Conservation (phyloP, 2,888 invertebrate species). For the Brenthis hecate region DNA sequence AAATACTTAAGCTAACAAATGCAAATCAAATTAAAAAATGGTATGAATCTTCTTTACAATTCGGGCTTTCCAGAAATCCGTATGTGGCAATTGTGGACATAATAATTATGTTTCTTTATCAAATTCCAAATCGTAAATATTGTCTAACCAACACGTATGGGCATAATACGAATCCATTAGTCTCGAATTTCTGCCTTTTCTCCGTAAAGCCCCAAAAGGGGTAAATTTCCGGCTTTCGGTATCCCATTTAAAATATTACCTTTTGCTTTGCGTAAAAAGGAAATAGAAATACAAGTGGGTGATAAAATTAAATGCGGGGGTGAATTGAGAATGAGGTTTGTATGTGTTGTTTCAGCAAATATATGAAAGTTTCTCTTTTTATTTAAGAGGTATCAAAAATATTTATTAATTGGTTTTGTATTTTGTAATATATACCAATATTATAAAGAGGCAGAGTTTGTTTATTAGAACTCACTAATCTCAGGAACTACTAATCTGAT, state of each 20-base stretch:
- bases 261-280: conserved; percentile 13
- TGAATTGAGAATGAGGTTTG: background rate
- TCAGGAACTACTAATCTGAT: too few relatives aligned
- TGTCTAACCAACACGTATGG: conserved; percentile 6
- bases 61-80: background rate
- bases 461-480: too few relatives aligned
- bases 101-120: conserved; percentile 13
- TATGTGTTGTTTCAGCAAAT: background rate
- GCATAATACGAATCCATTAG: conserved; percentile 17
- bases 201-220: conserved; percentile 22
- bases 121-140: conserved; percentile 25
- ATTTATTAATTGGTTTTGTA: too few relatives aligned
- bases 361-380: background rate
- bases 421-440: too few relatives aligned
- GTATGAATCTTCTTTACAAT: background rate
- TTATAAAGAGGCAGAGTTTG: too few relatives aligned
- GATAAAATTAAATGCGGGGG: conserved; percentile 7
- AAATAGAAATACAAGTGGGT: conserved; percentile 15
- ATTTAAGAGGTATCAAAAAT: too few relatives aligned
- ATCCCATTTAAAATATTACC: conserved; percentile 29
- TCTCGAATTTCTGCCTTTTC: conserved; percentile 16
- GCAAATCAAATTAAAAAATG: too few relatives aligned
- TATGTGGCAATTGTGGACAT: conserved; percentile 9
- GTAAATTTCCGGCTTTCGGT: conserved; percentile 25
- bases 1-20: too few relatives aligned